Evolutionary conservation across 2,888 invertebrate genomes (phyloP), one percentile per base, ranked within the genome.

Genomic region (Silvanus unidentatus): DNA sequence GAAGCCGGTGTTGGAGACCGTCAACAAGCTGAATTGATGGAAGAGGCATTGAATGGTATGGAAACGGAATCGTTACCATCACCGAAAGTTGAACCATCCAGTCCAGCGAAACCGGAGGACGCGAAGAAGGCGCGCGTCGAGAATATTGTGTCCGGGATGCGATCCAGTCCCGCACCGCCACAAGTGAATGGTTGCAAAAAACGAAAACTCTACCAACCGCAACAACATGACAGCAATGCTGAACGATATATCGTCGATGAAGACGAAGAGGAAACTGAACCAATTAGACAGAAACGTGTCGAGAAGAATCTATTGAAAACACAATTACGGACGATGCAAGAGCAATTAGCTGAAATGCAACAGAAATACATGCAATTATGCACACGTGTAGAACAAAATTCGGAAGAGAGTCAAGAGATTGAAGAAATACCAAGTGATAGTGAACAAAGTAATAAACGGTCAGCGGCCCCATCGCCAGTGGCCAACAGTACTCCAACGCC

Each of bases 121-220:
- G 84, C 89, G 65, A 95, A 95, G 73, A 84, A 93, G 60, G 93
- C 93, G 35, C 84, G 95, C 58, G 93, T 95, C 54, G 95, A 96
- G 75, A 93, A 92, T 72, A 95, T 96, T 63, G 91, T 95, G 60
- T 92, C 90, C 57, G 88, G 88, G 55, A 95, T 95, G 89, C 82
- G 92, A 52, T 85, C 88, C 53, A 89, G 89, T 67, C 90, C 90
- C 30, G 87, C 84, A 50, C 85, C 86, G 14, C 79, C 81, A 1
- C 84, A 86, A 69, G 88, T 89, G 57, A 93, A 93, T 73, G 93
- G 94, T 39, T 94, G 93, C 73, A 94, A 94, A 72, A 97, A 97
- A 73, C 81, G 96, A 39, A 97, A 97, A 73, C 78, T 95, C 22
- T 95, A 95, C 68, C 93, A 94, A 65, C 96, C 96, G 9, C 93